Evolutionary conservation across 2,113 vertebrate genomes (phyloP), one percentile per base, ranked within the genome.

Genomic region (Megaceryle torquata): DNA sequence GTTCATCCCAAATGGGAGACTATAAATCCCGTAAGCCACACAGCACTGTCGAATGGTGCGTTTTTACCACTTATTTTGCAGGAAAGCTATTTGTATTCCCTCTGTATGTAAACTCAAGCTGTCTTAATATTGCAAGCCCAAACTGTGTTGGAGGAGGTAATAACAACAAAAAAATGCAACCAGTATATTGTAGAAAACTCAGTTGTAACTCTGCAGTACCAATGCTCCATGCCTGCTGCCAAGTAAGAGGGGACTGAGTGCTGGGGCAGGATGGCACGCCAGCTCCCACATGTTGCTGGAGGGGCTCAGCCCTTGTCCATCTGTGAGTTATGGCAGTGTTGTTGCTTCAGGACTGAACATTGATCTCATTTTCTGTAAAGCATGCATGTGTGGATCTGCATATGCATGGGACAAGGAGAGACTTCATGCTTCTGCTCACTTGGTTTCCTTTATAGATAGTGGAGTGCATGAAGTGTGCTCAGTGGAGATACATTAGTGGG

Each of bases 91-190:
- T 94, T 96, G 86, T 82, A 84, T 91, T 91, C 64, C 28, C 57
- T 93, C 94, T 83, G 80, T 93, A 76, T 84, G 90, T 92, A 95
- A 96, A 97, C 92, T 65, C 93, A 96, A 95, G 92, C 95, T 96
- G 93, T 95, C 82, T 96, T 96, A 94, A 96, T 97, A 92, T 53
- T 80, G 65, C 86, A 78, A 93, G 53, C 72, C 80, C 93, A 94
- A 95, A 96, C 90, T 96, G 90, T 78, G 92, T 91, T 86, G 90
- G 92, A 96, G 88, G 95, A 96, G 61, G 80, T 77, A 96, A 88
- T 71, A 92, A 87, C 77, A 94, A 86, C 72, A 70, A 90, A 86
- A 87, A 95, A 94, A 79, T 64, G 68, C 70, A 82, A 70, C 28
- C 35, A 50, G 57, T 50, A 57, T 7, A 29, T 81, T 95, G 90